Base-by-base conservation (phyloP, 2,113 vertebrate species). In the Vireo altiloquus region DNA sequence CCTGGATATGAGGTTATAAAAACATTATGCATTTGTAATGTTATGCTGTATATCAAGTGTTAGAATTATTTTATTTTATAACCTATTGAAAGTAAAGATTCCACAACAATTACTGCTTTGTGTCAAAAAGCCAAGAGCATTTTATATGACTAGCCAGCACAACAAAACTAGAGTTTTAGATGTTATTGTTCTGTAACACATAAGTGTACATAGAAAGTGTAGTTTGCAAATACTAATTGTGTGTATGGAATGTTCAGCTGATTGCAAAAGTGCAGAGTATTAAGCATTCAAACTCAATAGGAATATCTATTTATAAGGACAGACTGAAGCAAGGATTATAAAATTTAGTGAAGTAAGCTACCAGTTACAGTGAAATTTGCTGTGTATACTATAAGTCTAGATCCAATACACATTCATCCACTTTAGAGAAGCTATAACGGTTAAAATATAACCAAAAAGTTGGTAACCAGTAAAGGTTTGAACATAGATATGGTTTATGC, bases 351-450 rank as follows among this genome's bases (percentile, higher is more conserved):
- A 49, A 61, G 13, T 24, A 22, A 77, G 33, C 14, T 70, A 33
- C 17, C 30, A 65, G 2, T 79, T 66, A 50, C 10, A 44, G 39
- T 60, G 16, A 35, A 28, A 35, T 63, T 46, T 87, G 33, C 25
- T 74, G 16, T 20, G 17, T 2, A 1, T 30, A 30, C 49, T 80
- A 5, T 50, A 82, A 61, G 7, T 53, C n/a, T 28, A 25, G 13
- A 25, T 10, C 25, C 7, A 63, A 70, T 30, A 30, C 17, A 27
- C 5, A 17, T 53, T 79, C 40, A 17, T 50, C 23, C 35, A 50
- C 19, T 28, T 75, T 31, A n/a, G 25, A 64, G n/a, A 64, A 39
- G 28, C 19, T 56, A 0, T 7, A 52, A 18, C 1, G 1, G 9
- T 57, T 77, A 35, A 69, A 95, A 37, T 61, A 23, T 7, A n/a